These are phyloP conservation scores for Orgyia antiqua DNA, from an alignment of 2,888 invertebrate species.

Conservation along the genomic window DNA sequence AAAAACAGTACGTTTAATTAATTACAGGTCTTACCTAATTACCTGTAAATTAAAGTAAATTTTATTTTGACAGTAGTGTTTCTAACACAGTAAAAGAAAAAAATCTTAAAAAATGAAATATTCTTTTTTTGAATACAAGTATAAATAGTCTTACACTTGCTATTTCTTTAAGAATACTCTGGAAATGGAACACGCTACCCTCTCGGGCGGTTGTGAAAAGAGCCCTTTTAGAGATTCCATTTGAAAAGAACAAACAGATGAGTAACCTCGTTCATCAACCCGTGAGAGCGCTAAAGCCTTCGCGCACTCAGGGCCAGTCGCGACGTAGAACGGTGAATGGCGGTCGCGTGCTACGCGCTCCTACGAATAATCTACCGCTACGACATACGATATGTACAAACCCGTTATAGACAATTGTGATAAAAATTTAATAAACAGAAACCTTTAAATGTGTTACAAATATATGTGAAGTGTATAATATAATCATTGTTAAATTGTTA, in stretches of 20 bases:
- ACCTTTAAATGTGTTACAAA: constrained; percentile 19
- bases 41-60: too few species aligned
- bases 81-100: too few species aligned
- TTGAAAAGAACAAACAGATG: constrained; percentile 47
- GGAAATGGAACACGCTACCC: constrained; percentile 27
- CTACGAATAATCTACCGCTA: constrained; percentile 24
- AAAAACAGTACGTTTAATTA: too few species aligned
- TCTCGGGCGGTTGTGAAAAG: constrained; percentile 37
- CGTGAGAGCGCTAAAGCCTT: constrained; percentile 27
- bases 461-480: constrained; percentile 6
- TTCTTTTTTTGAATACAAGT: neutral
- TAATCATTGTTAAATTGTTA: constrained; percentile 10
- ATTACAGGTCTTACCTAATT: too few species aligned
- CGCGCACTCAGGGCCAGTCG: constrained; percentile 31
- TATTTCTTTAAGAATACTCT: constrained; percentile 15
- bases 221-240: constrained; percentile 35
- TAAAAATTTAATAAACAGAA: constrained; percentile 12
- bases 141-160: constrained; percentile 13
- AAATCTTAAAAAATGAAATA: neutral
- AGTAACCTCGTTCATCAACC: constrained; percentile 39
- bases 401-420: constrained; percentile 22
- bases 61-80: too few species aligned
- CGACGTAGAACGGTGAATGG: constrained; percentile 27
- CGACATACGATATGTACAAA: constrained; percentile 25
- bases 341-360: constrained; percentile 35